phyloP scores from a whole-genome alignment of 2,797 vertebrate genomes.

The Pipistrellus kuhlii region DNA sequence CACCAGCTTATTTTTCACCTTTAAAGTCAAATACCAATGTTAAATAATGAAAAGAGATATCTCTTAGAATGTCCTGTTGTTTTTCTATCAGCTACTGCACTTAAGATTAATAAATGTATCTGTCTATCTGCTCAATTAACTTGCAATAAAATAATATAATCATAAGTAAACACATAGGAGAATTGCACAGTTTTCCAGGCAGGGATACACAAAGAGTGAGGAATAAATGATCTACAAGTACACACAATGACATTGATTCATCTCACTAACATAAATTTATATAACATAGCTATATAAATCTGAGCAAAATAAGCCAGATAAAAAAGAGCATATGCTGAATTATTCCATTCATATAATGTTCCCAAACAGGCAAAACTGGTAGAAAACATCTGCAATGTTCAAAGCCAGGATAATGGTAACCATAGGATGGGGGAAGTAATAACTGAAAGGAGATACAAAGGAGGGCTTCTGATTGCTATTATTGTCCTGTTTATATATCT shows the following conservation, averaged over 20 bases:
- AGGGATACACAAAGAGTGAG: constrained; percentile 21
- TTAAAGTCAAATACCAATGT: constrained; percentile 67
- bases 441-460: not conserved
- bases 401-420: constrained; percentile 31
- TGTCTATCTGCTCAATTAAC: constrained; percentile 66
- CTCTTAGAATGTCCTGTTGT: constrained; percentile 46
- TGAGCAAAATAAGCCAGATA: constrained; percentile 37
- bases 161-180: constrained; percentile 48
- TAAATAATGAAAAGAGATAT: constrained; percentile 65
- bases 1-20: constrained; percentile 60
- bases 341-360: constrained; percentile 42
- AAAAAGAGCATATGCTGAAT: constrained; percentile 50
- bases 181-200: constrained; percentile 34
- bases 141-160: constrained; percentile 71
- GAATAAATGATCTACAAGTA: constrained; percentile 49
- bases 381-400: not conserved
- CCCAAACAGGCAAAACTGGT: constrained; percentile 37
- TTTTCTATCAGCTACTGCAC: constrained; percentile 53
- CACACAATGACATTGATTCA: not conserved
- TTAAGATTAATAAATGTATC: constrained; percentile 72
- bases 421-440: not conserved
- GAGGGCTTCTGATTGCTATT: not conserved
- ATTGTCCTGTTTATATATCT: constrained; percentile 22
- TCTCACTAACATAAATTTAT: constrained; percentile 41
- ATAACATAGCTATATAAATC: not conserved